Evolutionary conservation across 2,113 vertebrate species (phyloP), one percentile per base, ranked within the genome.

Genomic region (Pungitius pungitius): DNA sequence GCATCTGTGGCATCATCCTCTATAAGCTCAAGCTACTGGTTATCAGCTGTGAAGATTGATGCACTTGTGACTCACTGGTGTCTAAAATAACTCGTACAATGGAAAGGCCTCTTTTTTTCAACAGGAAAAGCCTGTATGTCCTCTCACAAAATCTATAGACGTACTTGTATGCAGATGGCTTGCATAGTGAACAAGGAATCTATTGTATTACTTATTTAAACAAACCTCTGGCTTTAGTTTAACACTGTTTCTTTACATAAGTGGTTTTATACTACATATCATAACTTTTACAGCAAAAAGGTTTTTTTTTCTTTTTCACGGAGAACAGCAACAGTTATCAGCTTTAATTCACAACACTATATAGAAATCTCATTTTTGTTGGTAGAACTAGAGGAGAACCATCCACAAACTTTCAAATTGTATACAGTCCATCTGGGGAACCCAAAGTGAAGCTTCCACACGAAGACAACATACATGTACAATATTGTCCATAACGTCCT

Each of bases 1-100:
- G 82, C 82, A 83, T 84, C 82, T 89, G 84, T 85, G 81, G 73
- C 67, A 89, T 85, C 77, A 82, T 85, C 82, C 80, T 83, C 84
- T 89, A 82, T 88, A 88, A 88, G 89, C 87, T 82, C 70, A 73
- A 72, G 86, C 73, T 81, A 81, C 88, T 83, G 78, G 72, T 86
- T 86, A 85, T 89, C 83, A 87, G 81, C 85, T 87, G 86, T 86
- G 77, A 83, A 83, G 80, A 88, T 68, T 79, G 85, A 89, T 88
- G 86, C 82, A 73, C 86, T 86, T 84, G 63, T 93, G 92, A 91
- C 73, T 91, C 87, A 91, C 75, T 86, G 76, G 42, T 70, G 72
- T 88, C 87, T 69, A 82, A 89, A 89, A 91, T 89, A 90, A 86
- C 86, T 82, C 67, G 5, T 75, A 86, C 86, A 84, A 84, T 68